Evolutionary conservation across 2,113 vertebrate species (phyloP).

Genomic region (Nothobranchius kuhntae): DNA sequence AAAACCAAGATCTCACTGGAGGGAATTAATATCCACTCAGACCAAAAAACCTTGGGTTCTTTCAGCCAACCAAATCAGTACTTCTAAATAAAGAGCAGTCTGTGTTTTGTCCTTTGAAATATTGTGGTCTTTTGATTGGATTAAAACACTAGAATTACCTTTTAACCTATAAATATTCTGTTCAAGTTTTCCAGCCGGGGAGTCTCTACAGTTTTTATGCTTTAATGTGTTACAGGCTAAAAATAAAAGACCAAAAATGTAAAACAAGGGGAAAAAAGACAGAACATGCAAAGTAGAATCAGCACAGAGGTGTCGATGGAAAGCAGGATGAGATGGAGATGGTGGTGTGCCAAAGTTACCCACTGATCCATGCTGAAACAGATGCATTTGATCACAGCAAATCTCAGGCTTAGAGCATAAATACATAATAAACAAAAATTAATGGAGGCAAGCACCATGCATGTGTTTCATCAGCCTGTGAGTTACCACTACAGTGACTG

Average conservation of each 20-base stretch:
- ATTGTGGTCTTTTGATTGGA: neutral
- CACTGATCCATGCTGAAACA: slow-evolving; percentile 72
- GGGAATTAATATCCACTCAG: no score
- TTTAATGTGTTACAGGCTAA: slow-evolving; percentile 46
- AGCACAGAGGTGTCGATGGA: slow-evolving; percentile 45
- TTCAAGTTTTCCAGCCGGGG: no score
- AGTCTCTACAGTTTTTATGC: slow-evolving; percentile 16
- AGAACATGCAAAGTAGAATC: no score
- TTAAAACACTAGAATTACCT: no score
- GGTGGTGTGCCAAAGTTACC: slow-evolving; percentile 68
- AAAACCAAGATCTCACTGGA: no score
- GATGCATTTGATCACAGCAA: slow-evolving; percentile 77
- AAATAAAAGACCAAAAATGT: slow-evolving; percentile 16
- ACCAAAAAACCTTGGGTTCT: neutral
- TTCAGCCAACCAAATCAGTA: slow-evolving; percentile 10
- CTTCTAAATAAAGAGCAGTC: slow-evolving; percentile 36
- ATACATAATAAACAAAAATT: slow-evolving; percentile 80
- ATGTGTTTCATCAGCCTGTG: slow-evolving; percentile 64
- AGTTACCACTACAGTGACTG: slow-evolving; percentile 67
- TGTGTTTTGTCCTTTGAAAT: slow-evolving; percentile 42
- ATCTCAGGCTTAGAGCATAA: slow-evolving; percentile 76
- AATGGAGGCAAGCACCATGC: slow-evolving; percentile 60
- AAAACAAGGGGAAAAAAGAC: no score
- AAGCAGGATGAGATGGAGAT: slow-evolving; percentile 52
- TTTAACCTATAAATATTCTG: no score